Evolutionary conservation across 1,140 invertebrate genomes (phyloP).

Genomic region (Lasaia peninsularis): DNA sequence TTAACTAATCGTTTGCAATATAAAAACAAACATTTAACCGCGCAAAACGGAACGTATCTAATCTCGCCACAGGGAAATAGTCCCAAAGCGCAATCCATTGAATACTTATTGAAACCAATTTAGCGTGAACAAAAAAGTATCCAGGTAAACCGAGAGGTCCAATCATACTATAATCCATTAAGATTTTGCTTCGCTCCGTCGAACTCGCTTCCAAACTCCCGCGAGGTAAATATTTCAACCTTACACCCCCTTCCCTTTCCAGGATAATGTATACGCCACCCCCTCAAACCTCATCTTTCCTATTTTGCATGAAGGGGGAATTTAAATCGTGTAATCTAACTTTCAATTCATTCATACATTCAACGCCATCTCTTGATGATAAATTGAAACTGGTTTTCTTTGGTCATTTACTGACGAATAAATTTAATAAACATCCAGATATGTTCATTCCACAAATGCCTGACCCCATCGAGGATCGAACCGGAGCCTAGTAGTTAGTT

Average conservation of each 20-base stretch:
- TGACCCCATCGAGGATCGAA: too few relatives aligned
- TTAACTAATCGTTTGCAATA: constrained; percentile 30
- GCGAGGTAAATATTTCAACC: constrained; percentile 71
- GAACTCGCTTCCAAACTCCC: constrained; percentile 69
- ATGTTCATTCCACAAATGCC: not conserved
- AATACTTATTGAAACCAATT: constrained; percentile 50
- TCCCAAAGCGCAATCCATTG: constrained; percentile 33
- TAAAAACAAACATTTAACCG: constrained; percentile 16
- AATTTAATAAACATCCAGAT: not conserved
- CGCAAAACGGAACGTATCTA: constrained; percentile 21
- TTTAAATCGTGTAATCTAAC: constrained; percentile 78
- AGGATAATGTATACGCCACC: constrained; percentile 68
- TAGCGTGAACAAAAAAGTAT: constrained; percentile 51
- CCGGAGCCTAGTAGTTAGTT: too few relatives aligned
- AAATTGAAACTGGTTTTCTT: constrained; percentile 67
- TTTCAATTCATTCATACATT: constrained; percentile 77
- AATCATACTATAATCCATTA: constrained; percentile 74
- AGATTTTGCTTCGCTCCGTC: constrained; percentile 62
- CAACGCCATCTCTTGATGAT: constrained; percentile 72
- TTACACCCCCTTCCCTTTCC: constrained; percentile 36
- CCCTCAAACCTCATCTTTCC: constrained; percentile 70
- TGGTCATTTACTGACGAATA: constrained; percentile 12
- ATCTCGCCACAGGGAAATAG: constrained; percentile 38
- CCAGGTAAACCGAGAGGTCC: constrained; percentile 59
- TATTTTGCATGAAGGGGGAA: constrained; percentile 76